Conservation (phyloP, 2,113 vertebrate genomes). For the Labeo catla region DNA sequence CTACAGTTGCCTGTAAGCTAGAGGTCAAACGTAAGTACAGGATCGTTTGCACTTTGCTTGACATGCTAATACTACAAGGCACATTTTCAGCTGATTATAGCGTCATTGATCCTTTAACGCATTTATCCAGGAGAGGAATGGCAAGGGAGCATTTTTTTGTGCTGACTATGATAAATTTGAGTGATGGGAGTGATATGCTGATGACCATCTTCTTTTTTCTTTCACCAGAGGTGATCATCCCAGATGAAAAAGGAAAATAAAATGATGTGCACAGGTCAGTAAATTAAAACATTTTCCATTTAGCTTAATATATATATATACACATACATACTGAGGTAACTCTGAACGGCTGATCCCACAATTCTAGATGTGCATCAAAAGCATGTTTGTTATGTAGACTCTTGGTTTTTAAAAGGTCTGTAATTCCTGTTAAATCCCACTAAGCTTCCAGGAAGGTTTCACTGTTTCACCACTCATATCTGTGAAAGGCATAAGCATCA, state of each 20-base stretch:
- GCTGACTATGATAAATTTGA: background rate
- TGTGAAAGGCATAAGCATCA: background rate
- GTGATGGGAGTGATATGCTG: background rate
- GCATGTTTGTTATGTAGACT: background rate
- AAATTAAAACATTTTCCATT: background rate
- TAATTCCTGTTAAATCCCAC: conserved; percentile 11
- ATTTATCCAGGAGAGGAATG: background rate
- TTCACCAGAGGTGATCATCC: conserved; percentile 70
- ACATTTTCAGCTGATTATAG: conserved; percentile 14
- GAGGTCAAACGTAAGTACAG: conserved; percentile 88
- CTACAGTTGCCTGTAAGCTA: conserved; percentile 86
- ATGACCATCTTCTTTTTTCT: background rate
- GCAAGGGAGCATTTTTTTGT: background rate
- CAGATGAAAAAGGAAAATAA: conserved; percentile 67
- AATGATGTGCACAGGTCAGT: background rate
- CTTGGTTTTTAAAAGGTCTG: background rate
- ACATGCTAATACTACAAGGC: background rate
- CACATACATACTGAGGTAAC: background rate
- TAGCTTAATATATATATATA: background rate
- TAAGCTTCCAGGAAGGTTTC: background rate
- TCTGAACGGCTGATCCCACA: background rate
- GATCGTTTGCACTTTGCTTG: conserved; percentile 13
- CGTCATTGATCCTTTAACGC: conserved; percentile 5
- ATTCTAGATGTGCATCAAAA: background rate
- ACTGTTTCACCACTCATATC: background rate